Percentiles rank a stretch among this genome's conserved stretches.
Conservation (phyloP, 1,140 invertebrate species). For the Trinorchestia longiramus region DNA sequence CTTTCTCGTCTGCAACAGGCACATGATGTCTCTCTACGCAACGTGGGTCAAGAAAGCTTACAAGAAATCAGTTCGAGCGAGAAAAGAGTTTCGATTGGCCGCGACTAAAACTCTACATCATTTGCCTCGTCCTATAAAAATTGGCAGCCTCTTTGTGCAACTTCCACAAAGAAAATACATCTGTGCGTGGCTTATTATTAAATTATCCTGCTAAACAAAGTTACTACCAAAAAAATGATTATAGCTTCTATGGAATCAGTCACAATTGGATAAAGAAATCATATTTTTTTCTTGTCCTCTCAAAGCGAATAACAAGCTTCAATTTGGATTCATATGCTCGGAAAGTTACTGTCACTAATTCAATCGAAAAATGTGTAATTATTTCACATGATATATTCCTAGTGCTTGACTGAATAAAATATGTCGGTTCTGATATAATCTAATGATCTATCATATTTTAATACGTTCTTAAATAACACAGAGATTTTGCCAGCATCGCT, state of each 20-base stretch:
- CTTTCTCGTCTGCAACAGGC: background rate
- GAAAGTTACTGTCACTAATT: no score
- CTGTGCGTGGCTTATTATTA: background rate
- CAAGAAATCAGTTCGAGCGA: background rate
- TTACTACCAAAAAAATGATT: background rate
- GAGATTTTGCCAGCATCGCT: no score
- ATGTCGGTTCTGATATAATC: no score
- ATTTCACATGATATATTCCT: no score
- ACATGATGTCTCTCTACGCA: background rate
- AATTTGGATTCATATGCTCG: no score
- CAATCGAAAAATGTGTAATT: no score
- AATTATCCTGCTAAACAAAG: background rate
- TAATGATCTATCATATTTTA: no score
- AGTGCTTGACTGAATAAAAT: no score
- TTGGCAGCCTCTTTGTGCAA: background rate
- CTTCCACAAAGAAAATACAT: background rate
- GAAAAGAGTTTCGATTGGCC: background rate
- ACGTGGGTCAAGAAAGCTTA: background rate
- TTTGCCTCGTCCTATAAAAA: background rate
- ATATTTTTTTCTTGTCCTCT: background rate
- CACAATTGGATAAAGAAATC: background rate
- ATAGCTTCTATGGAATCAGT: background rate
- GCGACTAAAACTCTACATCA: no score
- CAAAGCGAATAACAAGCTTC: background rate
- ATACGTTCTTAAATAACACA: no score